These are phyloP conservation scores for Muscicapa comitata DNA, from an alignment of 2,797 vertebrate species.

Conservation along the genomic window DNA sequence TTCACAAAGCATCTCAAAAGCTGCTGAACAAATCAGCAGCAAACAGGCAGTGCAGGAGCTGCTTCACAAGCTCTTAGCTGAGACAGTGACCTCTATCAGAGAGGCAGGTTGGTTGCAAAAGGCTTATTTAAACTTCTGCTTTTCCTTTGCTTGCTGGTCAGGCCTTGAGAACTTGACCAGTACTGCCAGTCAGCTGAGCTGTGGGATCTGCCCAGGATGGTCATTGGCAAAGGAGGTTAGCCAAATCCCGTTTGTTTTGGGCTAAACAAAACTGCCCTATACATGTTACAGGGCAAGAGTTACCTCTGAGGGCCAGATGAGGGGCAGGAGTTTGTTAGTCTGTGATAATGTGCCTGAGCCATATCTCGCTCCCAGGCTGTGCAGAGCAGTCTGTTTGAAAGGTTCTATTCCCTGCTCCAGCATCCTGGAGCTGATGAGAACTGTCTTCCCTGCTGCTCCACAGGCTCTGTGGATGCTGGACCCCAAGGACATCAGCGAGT, in stretches of 20 bases:
- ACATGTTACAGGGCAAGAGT: not conserved
- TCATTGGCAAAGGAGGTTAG: not conserved
- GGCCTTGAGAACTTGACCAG: not conserved
- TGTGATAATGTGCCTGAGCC: not conserved
- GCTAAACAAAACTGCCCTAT: not conserved
- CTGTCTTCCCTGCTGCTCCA: not conserved
- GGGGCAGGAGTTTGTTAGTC: not conserved
- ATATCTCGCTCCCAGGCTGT: rapidly evolving
- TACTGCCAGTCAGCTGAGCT: not conserved
- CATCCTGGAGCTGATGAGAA: not conserved
- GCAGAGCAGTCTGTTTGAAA: not conserved
- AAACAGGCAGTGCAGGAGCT: not conserved
- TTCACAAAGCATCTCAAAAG: not conserved
- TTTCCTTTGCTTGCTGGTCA: not conserved
- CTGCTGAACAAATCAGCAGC: not conserved
- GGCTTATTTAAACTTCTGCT: not conserved
- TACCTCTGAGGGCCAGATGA: not conserved
- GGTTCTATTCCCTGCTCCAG: rapidly evolving
- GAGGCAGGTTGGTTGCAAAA: not conserved
- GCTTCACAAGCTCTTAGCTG: not conserved
- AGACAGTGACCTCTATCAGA: not conserved
- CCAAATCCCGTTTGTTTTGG: not conserved
- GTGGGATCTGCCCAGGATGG: not conserved
- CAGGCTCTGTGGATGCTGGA: conserved; percentile 97
- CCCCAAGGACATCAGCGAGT: conserved; percentile 87